Percentiles rank a stretch among this genome's conserved stretches.
These are phyloP conservation scores for Zaprionus tsacasi DNA, from an alignment of 1,140 invertebrate genomes.

Conservation along the genomic window DNA sequence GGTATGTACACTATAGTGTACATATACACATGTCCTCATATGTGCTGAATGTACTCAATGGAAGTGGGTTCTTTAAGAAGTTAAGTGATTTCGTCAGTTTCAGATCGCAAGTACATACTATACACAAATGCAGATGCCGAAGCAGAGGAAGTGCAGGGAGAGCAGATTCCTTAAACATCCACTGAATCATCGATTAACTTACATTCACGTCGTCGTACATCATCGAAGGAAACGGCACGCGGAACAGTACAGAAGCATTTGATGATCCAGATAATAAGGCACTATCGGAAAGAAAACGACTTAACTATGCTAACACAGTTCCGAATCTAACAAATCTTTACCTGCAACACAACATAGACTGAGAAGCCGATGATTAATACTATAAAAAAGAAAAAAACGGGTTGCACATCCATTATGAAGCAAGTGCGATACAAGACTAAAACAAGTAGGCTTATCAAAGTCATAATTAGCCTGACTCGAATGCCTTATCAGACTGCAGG, in stretches of 20 bases:
- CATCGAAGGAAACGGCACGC: not conserved
- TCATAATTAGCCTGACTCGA: constrained; percentile 21
- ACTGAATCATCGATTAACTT: constrained; percentile 11
- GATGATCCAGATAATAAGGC: constrained; percentile 54
- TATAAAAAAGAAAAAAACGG: constrained; percentile 43
- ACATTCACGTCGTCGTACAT: constrained; percentile 3
- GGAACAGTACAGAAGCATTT: constrained; percentile 35
- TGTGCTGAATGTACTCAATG: not conserved
- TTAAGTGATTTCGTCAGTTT: constrained; percentile 1
- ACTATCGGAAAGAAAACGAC: constrained; percentile 37
- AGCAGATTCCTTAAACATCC: not conserved
- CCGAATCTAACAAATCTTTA: constrained; percentile 19
- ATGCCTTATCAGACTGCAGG: constrained; percentile 43
- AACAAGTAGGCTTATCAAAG: constrained; percentile 44
- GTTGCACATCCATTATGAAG: constrained; percentile 53
- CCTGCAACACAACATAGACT: constrained; percentile 58
- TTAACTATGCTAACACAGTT: not conserved
- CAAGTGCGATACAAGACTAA: constrained; percentile 58
- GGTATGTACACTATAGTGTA: not conserved
- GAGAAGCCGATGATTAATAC: constrained; percentile 51
- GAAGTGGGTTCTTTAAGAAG: not conserved
- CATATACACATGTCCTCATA: not conserved
- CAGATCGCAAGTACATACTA: not conserved
- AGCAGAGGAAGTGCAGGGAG: not conserved
- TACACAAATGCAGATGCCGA: not conserved